Conservation (phyloP, 2,797 vertebrate species). For the Oophaga sylvatica region DNA sequence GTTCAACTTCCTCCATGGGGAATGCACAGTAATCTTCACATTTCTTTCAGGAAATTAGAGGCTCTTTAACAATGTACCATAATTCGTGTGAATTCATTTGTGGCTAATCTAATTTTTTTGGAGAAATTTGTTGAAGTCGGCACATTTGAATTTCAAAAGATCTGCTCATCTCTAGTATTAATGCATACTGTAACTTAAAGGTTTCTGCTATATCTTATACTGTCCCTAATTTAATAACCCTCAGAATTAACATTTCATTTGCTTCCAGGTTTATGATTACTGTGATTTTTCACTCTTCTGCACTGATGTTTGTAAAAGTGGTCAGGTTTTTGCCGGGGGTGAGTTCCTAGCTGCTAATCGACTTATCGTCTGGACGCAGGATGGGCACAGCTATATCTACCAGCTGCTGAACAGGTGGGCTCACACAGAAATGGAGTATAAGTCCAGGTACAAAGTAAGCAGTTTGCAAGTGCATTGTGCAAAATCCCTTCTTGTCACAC, state of each 20-base stretch:
- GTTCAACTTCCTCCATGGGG: too few species aligned
- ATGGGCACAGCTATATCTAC: slow-evolving; percentile 79
- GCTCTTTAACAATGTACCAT: too few species aligned
- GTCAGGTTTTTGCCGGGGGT: slow-evolving; percentile 74
- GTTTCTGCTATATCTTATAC: background rate
- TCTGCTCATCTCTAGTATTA: background rate
- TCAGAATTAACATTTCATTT: slow-evolving; percentile 8
- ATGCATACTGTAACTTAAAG: background rate
- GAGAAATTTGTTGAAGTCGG: too few species aligned
- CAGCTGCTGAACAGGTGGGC: slow-evolving; percentile 86
- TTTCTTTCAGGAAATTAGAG: too few species aligned
- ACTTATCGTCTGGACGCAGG: slow-evolving; percentile 79
- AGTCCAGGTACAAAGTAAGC: slow-evolving; percentile 80
- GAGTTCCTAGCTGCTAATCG: slow-evolving; percentile 77
- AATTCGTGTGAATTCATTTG: too few species aligned
- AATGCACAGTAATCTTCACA: too few species aligned
- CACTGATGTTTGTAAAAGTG: slow-evolving; percentile 68
- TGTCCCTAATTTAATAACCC: background rate
- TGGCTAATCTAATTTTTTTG: too few species aligned
- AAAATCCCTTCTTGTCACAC: slow-evolving; percentile 75
- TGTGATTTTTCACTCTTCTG: slow-evolving; percentile 79
- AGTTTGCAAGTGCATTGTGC: slow-evolving; percentile 76
- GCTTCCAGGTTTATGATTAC: slow-evolving; percentile 77
- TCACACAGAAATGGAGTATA: slow-evolving; percentile 73
- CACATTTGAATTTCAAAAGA: too few species aligned